phyloP scores from a whole-genome alignment of 2,888 invertebrate genomes.

The Celastrina argiolus region DNA sequence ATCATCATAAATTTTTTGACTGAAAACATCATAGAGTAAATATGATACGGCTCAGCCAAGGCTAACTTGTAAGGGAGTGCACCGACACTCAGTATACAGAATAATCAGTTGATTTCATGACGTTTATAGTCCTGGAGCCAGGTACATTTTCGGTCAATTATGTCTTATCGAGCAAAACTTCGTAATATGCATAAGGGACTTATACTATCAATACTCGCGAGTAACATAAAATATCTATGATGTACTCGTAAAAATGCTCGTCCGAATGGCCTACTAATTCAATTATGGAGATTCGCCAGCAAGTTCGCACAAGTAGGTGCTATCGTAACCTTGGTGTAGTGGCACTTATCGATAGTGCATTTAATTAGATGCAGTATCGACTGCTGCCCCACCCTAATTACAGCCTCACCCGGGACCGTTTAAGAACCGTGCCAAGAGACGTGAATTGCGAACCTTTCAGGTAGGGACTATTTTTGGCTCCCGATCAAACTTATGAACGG shows the following conservation, averaged over 20 bases:
- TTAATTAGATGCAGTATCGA: slow-evolving; percentile 6
- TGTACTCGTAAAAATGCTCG: not conserved
- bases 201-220: too few species aligned
- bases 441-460: slow-evolving; percentile 41
- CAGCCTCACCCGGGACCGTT: slow-evolving; percentile 35
- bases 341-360: not conserved
- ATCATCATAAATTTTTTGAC: too few species aligned
- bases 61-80: too few species aligned
- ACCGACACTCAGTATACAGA: too few species aligned
- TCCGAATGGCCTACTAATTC: not conserved
- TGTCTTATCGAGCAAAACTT: too few species aligned
- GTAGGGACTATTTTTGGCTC: slow-evolving; percentile 44
- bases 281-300: not conserved
- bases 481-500: slow-evolving; percentile 43
- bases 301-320: not conserved
- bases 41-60: too few species aligned
- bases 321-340: not conserved
- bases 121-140: too few species aligned
- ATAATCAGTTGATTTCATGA: too few species aligned
- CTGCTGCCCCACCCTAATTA: slow-evolving; percentile 24
- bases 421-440: slow-evolving; percentile 40
- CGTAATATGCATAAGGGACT: too few species aligned
- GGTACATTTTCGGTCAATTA: too few species aligned
- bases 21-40: too few species aligned
- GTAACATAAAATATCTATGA: too few species aligned